phyloP scores from a whole-genome alignment of 2,113 vertebrate genomes.

The Numida meleagris region DNA sequence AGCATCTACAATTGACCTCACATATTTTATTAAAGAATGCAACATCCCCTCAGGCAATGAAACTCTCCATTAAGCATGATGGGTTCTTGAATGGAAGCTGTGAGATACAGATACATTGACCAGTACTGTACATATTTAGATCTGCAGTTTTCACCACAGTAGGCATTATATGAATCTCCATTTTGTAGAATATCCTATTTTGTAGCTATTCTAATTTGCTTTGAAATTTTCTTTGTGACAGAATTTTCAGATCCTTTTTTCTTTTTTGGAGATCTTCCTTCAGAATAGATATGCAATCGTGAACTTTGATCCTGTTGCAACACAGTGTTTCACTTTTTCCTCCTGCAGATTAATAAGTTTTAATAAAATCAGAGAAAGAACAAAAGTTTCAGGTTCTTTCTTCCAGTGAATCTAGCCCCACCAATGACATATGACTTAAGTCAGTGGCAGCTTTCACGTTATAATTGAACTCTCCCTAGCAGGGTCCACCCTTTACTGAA shows the following conservation, averaged over 20 bases:
- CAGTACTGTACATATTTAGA: background rate
- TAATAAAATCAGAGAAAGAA: background rate
- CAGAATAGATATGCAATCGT: background rate
- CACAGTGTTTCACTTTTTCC: background rate
- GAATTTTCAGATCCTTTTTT: background rate
- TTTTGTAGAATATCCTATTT: background rate
- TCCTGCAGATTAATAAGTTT: background rate
- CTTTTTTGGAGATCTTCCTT: background rate
- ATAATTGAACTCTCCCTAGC: background rate
- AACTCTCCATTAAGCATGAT: background rate
- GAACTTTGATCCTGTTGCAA: background rate
- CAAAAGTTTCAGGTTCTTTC: background rate
- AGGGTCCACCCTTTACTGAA: background rate
- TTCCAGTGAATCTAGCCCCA: background rate
- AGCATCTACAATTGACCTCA: background rate
- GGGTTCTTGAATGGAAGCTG: background rate
- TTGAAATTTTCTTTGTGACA: background rate
- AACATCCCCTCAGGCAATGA: background rate
- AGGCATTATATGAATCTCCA: background rate
- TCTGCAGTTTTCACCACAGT: background rate
- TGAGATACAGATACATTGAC: background rate
- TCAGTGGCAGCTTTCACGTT: background rate
- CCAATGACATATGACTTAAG: background rate
- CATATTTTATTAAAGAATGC: background rate
- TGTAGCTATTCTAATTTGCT: background rate